Base-by-base conservation (phyloP, 2,113 vertebrate species). In the Hippopotamus amphibius region DNA sequence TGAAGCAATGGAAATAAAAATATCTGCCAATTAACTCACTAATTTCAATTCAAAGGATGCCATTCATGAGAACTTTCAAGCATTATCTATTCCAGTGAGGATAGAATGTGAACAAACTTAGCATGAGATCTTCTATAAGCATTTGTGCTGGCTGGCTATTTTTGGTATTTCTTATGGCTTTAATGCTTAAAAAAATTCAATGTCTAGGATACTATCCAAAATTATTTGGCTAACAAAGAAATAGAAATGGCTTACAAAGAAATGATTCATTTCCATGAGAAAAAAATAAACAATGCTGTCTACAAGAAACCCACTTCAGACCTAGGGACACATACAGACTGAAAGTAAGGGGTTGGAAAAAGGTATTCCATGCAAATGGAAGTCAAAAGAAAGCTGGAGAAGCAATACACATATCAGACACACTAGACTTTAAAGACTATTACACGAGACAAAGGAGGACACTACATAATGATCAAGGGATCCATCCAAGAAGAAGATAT, bases 141-240 rank as follows among this genome's bases (percentile, higher is more conserved):
- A 57, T 74, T 86, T 83, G 24, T 88, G 19, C 48, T 41, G n/a
- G 10, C 16, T 30, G 26, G 3, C 6, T 84, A 85, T 37, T 80
- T 80, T 41, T 80, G 2, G 4, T 63, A 68, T 46, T 76, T 77
- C 26, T 53, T 77, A 79, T 41, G 86, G 26, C 5, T 15, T 72
- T 88, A 79, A 30, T 79, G n/a, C 30, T 81, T 53, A 17, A 95
- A 97, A 76, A 91, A 48, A 46, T 33, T 24, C 53, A 79, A 55
- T 13, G 46, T 57, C 13, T 85, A 53, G 28, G 9, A 41, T n/a
- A 57, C 21, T 57, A 82, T 82, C 12, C 14, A 76, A 86, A 90
- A 72, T 82, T 65, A 87, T 63, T 59, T 72, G 33, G 16, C 59
- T 77, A 66, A 69, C 19, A 71, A 91, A 82, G 22, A 85, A 87